Percentiles rank a stretch among this genome's conserved stretches.
phyloP scores from a whole-genome alignment of 2,113 vertebrate genomes.

The Apus apus region DNA sequence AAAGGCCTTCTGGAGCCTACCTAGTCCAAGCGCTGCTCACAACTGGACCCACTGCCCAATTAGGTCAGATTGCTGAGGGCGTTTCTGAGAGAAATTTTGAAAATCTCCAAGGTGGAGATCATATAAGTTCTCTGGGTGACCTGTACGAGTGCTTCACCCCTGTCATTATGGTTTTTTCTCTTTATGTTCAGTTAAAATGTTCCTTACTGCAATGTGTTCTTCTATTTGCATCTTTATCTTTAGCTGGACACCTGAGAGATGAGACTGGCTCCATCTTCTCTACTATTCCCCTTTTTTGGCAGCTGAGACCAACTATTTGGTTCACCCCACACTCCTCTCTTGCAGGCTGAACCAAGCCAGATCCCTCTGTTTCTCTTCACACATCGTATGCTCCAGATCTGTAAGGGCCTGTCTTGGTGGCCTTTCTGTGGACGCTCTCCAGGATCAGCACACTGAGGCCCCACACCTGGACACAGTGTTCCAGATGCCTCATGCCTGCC shows the following conservation, averaged over 20 bases:
- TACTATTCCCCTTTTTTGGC: not conserved
- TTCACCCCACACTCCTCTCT: accelerated
- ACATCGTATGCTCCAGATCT: not conserved
- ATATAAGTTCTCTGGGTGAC: not conserved
- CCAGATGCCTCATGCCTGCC: not conserved
- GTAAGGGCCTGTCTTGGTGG: not conserved
- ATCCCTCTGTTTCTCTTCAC: not conserved
- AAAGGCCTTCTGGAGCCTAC: not conserved
- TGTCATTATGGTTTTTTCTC: not conserved
- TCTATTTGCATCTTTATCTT: not conserved
- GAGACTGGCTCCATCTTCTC: not conserved
- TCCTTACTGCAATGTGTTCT: not conserved
- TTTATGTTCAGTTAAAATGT: not conserved
- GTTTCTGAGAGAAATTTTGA: not conserved
- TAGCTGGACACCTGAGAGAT: not conserved
- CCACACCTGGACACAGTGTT: not conserved
- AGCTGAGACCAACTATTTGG: not conserved
- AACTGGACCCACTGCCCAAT: not conserved
- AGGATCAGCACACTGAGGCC: not conserved
- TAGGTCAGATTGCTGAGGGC: not conserved
- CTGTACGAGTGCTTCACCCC: not conserved
- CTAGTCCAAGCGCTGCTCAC: not conserved
- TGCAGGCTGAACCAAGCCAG: not conserved
- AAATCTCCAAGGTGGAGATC: not conserved
- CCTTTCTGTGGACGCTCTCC: not conserved